A percentile compares a stretch with the other conserved stretches of the same genome.
phyloP scores from a whole-genome alignment of 2,797 vertebrate genomes.

The Cyclopterus lumpus region DNA sequence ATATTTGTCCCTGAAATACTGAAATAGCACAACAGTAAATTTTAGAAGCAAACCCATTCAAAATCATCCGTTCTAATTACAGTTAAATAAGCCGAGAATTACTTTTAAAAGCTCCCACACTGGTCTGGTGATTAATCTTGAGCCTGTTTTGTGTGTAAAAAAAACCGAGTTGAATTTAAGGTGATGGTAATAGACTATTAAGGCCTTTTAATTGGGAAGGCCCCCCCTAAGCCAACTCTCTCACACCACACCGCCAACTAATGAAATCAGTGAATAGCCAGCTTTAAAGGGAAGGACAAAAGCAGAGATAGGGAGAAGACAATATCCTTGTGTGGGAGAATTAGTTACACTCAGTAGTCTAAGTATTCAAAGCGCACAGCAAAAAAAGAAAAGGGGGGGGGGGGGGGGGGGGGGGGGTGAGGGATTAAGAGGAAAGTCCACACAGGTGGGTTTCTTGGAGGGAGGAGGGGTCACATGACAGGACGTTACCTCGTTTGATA shows the following conservation, averaged over 20 bases:
- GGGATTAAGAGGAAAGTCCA: slow-evolving; percentile 85
- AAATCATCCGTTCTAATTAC: slow-evolving; percentile 42
- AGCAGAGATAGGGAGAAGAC: slow-evolving; percentile 79
- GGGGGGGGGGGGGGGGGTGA: slow-evolving; percentile 26
- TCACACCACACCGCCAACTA: slow-evolving; percentile 74
- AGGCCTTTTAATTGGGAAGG: slow-evolving; percentile 76
- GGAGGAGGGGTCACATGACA: slow-evolving; percentile 82
- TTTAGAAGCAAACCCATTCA: slow-evolving; percentile 4
- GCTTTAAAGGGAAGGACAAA: slow-evolving; percentile 81
- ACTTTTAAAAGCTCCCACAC: slow-evolving; percentile 47
- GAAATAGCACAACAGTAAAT: neutral
- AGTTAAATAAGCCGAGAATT: slow-evolving; percentile 43
- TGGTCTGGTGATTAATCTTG: slow-evolving; percentile 50
- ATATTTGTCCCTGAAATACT: neutral
- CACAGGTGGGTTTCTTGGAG: slow-evolving; percentile 82
- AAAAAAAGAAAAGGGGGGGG: slow-evolving; percentile 25
- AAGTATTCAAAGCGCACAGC: slow-evolving; percentile 81
- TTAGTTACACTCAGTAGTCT: slow-evolving; percentile 88
- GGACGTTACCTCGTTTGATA: slow-evolving; percentile 84
- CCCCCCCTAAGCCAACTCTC: slow-evolving; percentile 43
- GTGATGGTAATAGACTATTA: slow-evolving; percentile 82
- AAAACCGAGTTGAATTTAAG: slow-evolving; percentile 68
- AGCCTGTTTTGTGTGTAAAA: slow-evolving; percentile 60
- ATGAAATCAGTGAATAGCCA: slow-evolving; percentile 81
- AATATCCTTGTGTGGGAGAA: slow-evolving; percentile 87